These are phyloP conservation scores for Tachina fera DNA, from an alignment of 2,888 invertebrate species.

Conservation along the genomic window DNA sequence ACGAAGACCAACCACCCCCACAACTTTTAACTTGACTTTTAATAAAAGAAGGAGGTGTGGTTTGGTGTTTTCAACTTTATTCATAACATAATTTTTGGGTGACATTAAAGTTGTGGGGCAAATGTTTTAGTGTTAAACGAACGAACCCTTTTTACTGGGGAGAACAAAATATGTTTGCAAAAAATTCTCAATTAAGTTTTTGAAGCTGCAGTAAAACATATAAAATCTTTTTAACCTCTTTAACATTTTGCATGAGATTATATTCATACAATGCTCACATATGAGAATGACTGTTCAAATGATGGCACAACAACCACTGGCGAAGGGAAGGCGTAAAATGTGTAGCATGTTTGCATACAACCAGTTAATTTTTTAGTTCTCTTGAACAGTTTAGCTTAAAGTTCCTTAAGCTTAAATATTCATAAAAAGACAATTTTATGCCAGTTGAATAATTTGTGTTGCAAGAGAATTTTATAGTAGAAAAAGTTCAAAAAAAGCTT, in stretches of 20 bases:
- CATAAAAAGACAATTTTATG: too few species aligned
- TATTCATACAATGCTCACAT: too few species aligned
- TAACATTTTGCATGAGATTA: slow-evolving; percentile 27
- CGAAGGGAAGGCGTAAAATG: neutral
- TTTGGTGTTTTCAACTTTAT: slow-evolving; percentile 9
- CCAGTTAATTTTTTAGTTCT: neutral
- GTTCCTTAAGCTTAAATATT: too few species aligned
- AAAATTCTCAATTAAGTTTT: slow-evolving; percentile 55
- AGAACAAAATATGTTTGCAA: neutral
- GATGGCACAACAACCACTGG: too few species aligned
- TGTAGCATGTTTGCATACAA: neutral
- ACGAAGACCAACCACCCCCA: neutral
- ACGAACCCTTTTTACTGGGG: neutral
- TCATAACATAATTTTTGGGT: slow-evolving; percentile 2
- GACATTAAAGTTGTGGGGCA: neutral
- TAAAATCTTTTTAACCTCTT: slow-evolving; percentile 57
- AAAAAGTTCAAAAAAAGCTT: too few species aligned
- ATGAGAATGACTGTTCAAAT: too few species aligned
- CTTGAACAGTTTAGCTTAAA: too few species aligned
- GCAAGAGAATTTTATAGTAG: too few species aligned
- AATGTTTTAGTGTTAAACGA: neutral
- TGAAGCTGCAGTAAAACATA: slow-evolving; percentile 33
- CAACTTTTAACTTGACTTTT: neutral
- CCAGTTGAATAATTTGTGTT: too few species aligned
- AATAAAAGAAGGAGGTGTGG: neutral